These are phyloP conservation scores for Drosophila peninsularis DNA, from an alignment of 2,888 invertebrate species.

Conservation along the genomic window DNA sequence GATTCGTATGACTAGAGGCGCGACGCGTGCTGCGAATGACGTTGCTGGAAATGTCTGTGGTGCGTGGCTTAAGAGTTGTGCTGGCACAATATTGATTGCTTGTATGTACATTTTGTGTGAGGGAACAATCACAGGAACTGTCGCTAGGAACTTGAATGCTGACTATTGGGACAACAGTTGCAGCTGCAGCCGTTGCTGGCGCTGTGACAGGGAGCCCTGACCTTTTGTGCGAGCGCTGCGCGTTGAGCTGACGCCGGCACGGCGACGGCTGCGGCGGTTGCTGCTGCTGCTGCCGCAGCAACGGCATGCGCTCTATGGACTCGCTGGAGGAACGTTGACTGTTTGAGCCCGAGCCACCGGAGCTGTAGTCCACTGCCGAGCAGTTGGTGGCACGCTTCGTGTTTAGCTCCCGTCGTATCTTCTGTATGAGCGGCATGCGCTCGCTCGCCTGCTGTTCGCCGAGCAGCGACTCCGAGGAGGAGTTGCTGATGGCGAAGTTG, in stretches of 20 bases:
- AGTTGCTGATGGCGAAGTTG: conserved; percentile 62
- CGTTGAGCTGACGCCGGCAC: conserved; percentile 77
- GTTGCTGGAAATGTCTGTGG: conserved; percentile 30
- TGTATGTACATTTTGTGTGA: conserved; percentile 71
- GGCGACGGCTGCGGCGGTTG: conserved; percentile 53
- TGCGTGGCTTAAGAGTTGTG: conserved; percentile 52
- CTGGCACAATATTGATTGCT: conserved; percentile 76
- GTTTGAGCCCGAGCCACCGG: conserved; percentile 78
- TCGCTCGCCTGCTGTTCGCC: conserved; percentile 48
- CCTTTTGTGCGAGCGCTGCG: conserved; percentile 80
- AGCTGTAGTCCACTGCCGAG: conserved; percentile 68
- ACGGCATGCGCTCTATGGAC: conserved; percentile 78
- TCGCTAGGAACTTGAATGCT: conserved; percentile 81
- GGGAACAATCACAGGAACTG: conserved; percentile 81
- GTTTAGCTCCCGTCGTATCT: conserved; percentile 79
- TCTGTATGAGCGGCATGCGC: conserved; percentile 77
- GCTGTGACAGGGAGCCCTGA: conserved; percentile 51
- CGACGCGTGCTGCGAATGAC: conserved; percentile 31
- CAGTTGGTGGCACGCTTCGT: conserved; percentile 77
- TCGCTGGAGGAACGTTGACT: conserved; percentile 80
- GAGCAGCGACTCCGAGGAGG: conserved; percentile 72
- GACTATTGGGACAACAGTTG: conserved; percentile 52
- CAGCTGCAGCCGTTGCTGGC: conserved; percentile 13
- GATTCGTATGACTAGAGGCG: conserved; percentile 62
- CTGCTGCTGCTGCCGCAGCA: conserved; percentile 44